Evolutionary conservation across 2,888 invertebrate species (phyloP).

Genomic region (Nephrotoma flavescens): DNA sequence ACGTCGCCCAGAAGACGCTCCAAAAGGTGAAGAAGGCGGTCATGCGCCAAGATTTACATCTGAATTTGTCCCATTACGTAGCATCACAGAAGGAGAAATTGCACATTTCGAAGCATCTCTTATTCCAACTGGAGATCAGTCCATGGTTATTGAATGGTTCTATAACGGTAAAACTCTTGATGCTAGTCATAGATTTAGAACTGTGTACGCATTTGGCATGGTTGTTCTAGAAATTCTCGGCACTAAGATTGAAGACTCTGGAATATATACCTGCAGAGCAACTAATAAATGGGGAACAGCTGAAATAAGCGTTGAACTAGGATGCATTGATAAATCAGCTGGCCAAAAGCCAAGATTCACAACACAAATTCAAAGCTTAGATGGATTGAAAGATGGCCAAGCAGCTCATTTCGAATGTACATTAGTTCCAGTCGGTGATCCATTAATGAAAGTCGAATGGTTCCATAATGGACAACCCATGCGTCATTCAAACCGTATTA

Average conservation of each 20-base stretch:
- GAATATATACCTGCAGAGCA: constrained; percentile 75
- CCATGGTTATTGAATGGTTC: constrained; percentile 92
- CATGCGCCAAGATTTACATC: constrained; percentile 80
- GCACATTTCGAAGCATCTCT: constrained; percentile 96
- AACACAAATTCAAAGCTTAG: constrained; percentile 69
- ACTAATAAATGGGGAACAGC: constrained; percentile 81
- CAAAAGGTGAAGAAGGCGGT: constrained; percentile 59
- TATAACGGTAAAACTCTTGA: constrained; percentile 81
- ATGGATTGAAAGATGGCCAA: constrained; percentile 80
- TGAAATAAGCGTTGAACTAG: constrained; percentile 68
- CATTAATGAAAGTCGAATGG: constrained; percentile 90
- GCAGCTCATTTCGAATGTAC: constrained; percentile 93
- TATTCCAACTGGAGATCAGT: constrained; percentile 85
- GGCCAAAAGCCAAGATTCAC: constrained; percentile 82
- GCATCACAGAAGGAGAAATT: constrained; percentile 86
- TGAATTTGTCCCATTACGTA: constrained; percentile 65
- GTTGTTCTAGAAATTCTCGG: constrained; percentile 92
- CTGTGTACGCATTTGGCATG: constrained; percentile 95
- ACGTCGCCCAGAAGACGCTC: constrained; percentile 50
- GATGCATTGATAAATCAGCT: constrained; percentile 69
- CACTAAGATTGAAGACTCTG: constrained; percentile 84
- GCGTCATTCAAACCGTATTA: constrained; percentile 77
- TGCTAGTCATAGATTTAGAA: constrained; percentile 79
- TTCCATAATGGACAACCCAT: constrained; percentile 86
- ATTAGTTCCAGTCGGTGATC: constrained; percentile 85